A percentile compares a stretch with the other conserved stretches of the same genome.
Conservation (phyloP, 1,140 invertebrate genomes). For the Drosophila orosa region DNA sequence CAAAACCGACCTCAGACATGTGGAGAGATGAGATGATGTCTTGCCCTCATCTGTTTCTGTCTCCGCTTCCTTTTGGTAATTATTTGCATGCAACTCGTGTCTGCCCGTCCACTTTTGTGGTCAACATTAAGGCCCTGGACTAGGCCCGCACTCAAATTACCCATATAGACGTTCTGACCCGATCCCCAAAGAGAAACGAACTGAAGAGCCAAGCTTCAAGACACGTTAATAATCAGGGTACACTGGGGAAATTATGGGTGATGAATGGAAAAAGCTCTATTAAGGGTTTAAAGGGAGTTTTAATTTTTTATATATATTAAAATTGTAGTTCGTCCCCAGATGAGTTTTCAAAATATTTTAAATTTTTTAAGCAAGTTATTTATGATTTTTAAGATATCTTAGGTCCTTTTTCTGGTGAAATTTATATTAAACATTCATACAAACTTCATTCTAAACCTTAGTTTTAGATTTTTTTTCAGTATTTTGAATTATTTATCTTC, state of each 20-base stretch:
- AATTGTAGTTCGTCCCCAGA: neutral
- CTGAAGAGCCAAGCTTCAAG: slow-evolving; percentile 11
- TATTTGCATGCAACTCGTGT: slow-evolving; percentile 76
- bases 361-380: neutral
- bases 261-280: neutral
- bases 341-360: neutral
- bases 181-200: slow-evolving; percentile 10
- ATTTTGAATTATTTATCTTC: neutral
- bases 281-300: neutral
- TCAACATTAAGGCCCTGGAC: slow-evolving; percentile 63
- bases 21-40: slow-evolving; percentile 24
- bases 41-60: slow-evolving; percentile 55
- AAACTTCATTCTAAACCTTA: no score
- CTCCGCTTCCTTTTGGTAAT: slow-evolving; percentile 61
- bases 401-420: no score
- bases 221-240: slow-evolving; percentile 54
- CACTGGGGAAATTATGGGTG: slow-evolving; percentile 1
- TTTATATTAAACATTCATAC: no score
- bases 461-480: neutral
- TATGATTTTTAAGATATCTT: no score
- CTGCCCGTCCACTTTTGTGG: slow-evolving; percentile 60
- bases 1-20: slow-evolving; percentile 28
- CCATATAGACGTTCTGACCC: slow-evolving; percentile 53
- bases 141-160: slow-evolving; percentile 68
- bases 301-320: no score